phyloP scores from a whole-genome alignment of 2,797 vertebrate genomes.

The Neoniphon sammara region DNA sequence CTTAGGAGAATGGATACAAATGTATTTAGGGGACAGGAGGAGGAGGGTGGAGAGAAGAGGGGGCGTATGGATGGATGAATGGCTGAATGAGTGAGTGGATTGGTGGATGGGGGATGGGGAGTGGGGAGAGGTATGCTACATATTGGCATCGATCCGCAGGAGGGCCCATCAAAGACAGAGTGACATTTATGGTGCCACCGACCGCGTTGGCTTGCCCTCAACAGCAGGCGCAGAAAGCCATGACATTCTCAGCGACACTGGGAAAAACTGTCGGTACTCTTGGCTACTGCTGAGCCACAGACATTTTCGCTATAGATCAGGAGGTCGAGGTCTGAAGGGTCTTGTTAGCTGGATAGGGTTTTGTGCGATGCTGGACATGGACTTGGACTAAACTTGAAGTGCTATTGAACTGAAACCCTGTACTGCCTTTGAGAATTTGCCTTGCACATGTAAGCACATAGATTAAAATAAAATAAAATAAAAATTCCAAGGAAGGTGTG shows the following conservation, averaged over 20 bases:
- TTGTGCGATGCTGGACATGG: slow-evolving; percentile 43
- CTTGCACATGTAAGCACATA: slow-evolving; percentile 25
- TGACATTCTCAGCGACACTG: slow-evolving; percentile 62
- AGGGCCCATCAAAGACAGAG: slow-evolving; percentile 73
- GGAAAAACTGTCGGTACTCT: slow-evolving; percentile 47
- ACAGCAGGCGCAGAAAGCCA: slow-evolving; percentile 53
- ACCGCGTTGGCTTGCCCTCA: slow-evolving; percentile 53
- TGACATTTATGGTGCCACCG: slow-evolving; percentile 76
- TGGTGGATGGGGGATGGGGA: slow-evolving; percentile 34
- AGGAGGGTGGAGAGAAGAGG: background rate
- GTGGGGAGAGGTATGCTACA: slow-evolving; percentile 70
- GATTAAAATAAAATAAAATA: slow-evolving; percentile 19
- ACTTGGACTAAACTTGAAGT: slow-evolving; percentile 41
- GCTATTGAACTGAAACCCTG: slow-evolving; percentile 31
- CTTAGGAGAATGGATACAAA: slow-evolving; percentile 53
- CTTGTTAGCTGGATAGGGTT: slow-evolving; percentile 55
- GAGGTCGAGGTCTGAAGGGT: slow-evolving; percentile 46
- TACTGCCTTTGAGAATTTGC: slow-evolving; percentile 9
- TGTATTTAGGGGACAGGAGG: slow-evolving; percentile 51
- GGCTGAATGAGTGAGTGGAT: slow-evolving; percentile 22
- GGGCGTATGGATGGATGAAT: slow-evolving; percentile 32
- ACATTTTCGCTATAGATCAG: slow-evolving; percentile 51
- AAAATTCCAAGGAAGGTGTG: slow-evolving; percentile 35
- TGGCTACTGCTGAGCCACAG: slow-evolving; percentile 51
- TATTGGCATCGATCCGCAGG: slow-evolving; percentile 79